Conservation (phyloP, 1,140 invertebrate species). For the Coelopa frigida region DNA sequence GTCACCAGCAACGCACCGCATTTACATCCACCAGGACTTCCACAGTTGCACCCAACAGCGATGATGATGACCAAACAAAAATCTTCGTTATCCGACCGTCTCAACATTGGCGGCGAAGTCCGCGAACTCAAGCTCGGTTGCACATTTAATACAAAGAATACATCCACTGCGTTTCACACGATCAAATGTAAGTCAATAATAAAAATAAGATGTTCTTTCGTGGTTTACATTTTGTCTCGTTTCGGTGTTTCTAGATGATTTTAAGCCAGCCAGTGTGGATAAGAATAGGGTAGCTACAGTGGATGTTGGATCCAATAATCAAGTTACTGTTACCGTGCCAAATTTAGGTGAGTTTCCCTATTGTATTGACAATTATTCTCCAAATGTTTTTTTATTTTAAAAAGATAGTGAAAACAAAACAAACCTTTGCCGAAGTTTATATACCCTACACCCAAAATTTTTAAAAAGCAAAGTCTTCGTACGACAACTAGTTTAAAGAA, state of each 20-base stretch:
- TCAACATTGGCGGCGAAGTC: slow-evolving; percentile 63
- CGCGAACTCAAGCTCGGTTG: slow-evolving; percentile 75
- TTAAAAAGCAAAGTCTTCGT: too few relatives aligned
- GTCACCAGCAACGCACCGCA: neutral
- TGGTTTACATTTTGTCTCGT: slow-evolving; percentile 14
- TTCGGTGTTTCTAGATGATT: slow-evolving; percentile 71
- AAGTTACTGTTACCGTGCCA: slow-evolving; percentile 86
- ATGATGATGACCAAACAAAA: slow-evolving; percentile 42
- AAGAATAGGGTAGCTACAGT: slow-evolving; percentile 81
- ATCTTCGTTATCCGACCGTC: slow-evolving; percentile 41
- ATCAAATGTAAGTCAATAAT: slow-evolving; percentile 68
- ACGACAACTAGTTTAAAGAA: too few relatives aligned
- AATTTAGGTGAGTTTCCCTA: slow-evolving; percentile 60
- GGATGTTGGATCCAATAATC: slow-evolving; percentile 79
- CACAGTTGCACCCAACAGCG: neutral
- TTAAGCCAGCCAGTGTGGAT: slow-evolving; percentile 94
- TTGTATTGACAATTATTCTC: slow-evolving; percentile 1
- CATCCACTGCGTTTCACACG: slow-evolving; percentile 67
- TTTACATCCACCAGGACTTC: neutral
- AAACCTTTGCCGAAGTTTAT: too few relatives aligned
- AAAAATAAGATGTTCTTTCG: neutral
- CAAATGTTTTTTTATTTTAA: neutral
- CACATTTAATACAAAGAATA: slow-evolving; percentile 61
- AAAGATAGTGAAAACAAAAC: neutral
- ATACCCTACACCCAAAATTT: too few relatives aligned